Conservation (phyloP, 2,113 vertebrate species). For the Tylochromis polylepis region DNA sequence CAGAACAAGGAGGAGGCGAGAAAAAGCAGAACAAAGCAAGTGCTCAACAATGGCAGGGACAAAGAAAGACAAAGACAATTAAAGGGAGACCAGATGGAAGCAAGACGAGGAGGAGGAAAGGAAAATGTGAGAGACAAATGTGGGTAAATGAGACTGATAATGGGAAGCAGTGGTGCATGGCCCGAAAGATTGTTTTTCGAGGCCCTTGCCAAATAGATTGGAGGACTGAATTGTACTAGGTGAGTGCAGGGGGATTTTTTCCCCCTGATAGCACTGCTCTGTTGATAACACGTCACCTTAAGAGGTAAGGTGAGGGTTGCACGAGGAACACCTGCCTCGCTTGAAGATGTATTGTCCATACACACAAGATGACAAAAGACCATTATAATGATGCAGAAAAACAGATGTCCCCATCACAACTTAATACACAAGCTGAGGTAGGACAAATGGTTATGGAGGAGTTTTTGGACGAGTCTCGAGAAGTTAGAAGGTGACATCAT, state of each 20-base stretch:
- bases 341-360: slow-evolving; percentile 13
- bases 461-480: neutral
- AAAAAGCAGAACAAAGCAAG: neutral
- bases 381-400: slow-evolving; percentile 6
- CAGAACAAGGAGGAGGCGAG: neutral
- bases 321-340: slow-evolving; percentile 30
- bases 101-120: slow-evolving; percentile 2
- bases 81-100: slow-evolving; percentile 25
- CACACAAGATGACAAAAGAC: neutral
- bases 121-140: slow-evolving; percentile 41
- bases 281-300: slow-evolving; percentile 24
- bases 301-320: slow-evolving; percentile 17
- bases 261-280: neutral
- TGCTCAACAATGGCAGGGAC: slow-evolving; percentile 13
- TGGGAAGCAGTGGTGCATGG: slow-evolving; percentile 56
- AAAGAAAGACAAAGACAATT: slow-evolving; percentile 44
- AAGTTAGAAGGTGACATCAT: neutral
- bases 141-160: slow-evolving; percentile 64
- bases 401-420: neutral
- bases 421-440: neutral
- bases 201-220: slow-evolving; percentile 37
- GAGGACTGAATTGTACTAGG: neutral
- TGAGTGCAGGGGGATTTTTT: neutral
- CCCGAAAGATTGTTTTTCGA: slow-evolving; percentile 51
- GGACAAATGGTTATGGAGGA: neutral